These are phyloP conservation scores for Netelia inedita DNA, from an alignment of 2,888 invertebrate species.

Conservation along the genomic window DNA sequence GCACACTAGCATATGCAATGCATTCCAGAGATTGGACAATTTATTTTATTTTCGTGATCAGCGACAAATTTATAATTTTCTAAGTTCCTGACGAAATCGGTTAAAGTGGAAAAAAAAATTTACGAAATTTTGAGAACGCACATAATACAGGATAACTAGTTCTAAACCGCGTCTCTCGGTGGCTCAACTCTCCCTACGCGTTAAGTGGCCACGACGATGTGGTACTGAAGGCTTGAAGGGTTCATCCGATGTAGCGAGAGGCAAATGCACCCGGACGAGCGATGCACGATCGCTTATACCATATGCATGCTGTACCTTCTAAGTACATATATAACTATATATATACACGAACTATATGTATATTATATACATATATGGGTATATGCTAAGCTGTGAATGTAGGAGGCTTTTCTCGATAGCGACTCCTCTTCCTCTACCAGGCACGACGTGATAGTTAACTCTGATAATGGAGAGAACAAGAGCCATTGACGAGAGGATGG, in stretches of 20 bases:
- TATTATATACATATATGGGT: neutral
- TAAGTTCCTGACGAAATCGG: neutral
- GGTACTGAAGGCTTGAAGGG: conserved; percentile 34
- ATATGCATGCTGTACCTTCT: neutral
- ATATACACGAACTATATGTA: neutral
- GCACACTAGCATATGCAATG: neutral
- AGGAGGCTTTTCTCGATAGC: conserved; percentile 54
- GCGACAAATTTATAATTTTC: no score
- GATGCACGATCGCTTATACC: conserved; percentile 43
- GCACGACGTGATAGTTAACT: conserved; percentile 50
- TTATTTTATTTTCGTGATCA: neutral
- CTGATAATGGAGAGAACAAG: conserved; percentile 60
- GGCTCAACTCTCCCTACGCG: conserved; percentile 48
- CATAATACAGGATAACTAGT: conserved; percentile 36
- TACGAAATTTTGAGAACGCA: no score
- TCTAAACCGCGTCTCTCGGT: conserved; percentile 40
- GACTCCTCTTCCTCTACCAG: conserved; percentile 46
- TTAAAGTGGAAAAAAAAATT: no score
- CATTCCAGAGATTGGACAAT: neutral
- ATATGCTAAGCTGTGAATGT: conserved; percentile 22
- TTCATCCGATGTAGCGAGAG: conserved; percentile 41
- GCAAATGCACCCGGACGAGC: conserved; percentile 28
- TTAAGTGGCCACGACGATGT: conserved; percentile 61
- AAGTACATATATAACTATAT: conserved; percentile 1
- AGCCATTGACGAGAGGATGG: conserved; percentile 41